Base-by-base conservation (phyloP, 1,140 invertebrate species). In the Danaus plexippus region DNA sequence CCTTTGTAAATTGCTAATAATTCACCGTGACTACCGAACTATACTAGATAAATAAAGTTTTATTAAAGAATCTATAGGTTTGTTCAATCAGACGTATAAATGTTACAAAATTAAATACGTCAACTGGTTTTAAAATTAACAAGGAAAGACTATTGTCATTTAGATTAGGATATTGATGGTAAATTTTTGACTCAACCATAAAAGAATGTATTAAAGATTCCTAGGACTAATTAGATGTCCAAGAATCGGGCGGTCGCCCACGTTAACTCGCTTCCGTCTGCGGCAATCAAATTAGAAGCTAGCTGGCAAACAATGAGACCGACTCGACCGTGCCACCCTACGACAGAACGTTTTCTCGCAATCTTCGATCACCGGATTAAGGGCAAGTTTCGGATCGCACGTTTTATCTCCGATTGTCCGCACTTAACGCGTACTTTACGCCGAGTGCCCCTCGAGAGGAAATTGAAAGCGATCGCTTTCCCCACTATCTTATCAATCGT, bases 401-500 rank as follows among this genome's bases (percentile, higher is more conserved):
- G 80, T 83, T 83, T 86, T 86, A 86, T 86, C 83, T 86, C 70
- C 83, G 80, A 84, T 86, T 86, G 83, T 85, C 71, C 78, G 74
- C 83, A 85, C 81, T 86, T 82, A 83, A 85, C 80, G 80, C 77
- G 62, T 75, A 86, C 83, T 86, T 86, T 80, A 81, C 79, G 80
- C 78, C 74, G 75, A 83, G 77, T 78, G 76, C 77, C 83, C 80
- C 78, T 83, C 81, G 67, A 82, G 80, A 86, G 83, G 78, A 86
- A 86, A 86, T 86, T 86, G 83, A 86, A 86, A 85, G 77, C 80
- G 81, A 86, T 85, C 81, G 75, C 78, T 85, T 84, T 81, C 77
- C 78, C 75, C 64, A 69, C 72, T 85, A 86, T 86, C 83, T 83
- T 85, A 83, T 85, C 80, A 77, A 65, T 77, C 76, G 80, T 83